Conservation (phyloP, 2,113 vertebrate species). For the Albula glossodonta region DNA sequence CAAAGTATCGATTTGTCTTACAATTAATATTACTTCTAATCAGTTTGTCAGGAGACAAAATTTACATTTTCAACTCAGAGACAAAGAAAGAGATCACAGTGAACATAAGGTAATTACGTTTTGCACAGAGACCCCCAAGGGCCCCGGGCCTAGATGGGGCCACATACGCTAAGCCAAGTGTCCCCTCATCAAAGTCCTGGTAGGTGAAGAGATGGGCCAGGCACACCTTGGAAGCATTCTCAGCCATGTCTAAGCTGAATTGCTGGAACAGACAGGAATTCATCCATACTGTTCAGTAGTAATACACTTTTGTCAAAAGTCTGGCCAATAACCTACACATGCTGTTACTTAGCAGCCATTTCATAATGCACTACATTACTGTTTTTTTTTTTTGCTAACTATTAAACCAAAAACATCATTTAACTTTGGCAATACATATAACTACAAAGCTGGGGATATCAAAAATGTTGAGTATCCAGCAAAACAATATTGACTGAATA, state of each 20-base stretch:
- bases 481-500: too few relatives aligned
- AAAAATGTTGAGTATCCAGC: too few relatives aligned
- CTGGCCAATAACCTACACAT: neutral
- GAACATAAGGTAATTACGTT: constrained; percentile 64
- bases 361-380: neutral
- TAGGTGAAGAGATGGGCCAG: constrained; percentile 97
- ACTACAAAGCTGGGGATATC: neutral
- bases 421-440: neutral
- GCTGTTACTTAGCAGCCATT: neutral
- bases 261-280: constrained; percentile 70
- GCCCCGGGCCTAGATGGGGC: constrained; percentile 82
- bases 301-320: neutral
- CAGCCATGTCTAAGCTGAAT: constrained; percentile 94
- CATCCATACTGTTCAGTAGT: neutral
- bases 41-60: too few relatives aligned
- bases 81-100: neutral
- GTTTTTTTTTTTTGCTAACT: too few relatives aligned
- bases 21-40: too few relatives aligned
- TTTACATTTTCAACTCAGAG: too few relatives aligned
- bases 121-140: constrained; percentile 92
- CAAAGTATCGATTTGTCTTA: too few relatives aligned
- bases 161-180: constrained; percentile 91
- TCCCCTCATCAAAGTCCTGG: constrained; percentile 97
- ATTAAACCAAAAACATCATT: too few relatives aligned
- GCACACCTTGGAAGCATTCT: constrained; percentile 87